A percentile compares a stretch with the other conserved stretches of the same genome.
phyloP scores from a whole-genome alignment of 1,140 invertebrate genomes.

The Conus ventricosus region DNA sequence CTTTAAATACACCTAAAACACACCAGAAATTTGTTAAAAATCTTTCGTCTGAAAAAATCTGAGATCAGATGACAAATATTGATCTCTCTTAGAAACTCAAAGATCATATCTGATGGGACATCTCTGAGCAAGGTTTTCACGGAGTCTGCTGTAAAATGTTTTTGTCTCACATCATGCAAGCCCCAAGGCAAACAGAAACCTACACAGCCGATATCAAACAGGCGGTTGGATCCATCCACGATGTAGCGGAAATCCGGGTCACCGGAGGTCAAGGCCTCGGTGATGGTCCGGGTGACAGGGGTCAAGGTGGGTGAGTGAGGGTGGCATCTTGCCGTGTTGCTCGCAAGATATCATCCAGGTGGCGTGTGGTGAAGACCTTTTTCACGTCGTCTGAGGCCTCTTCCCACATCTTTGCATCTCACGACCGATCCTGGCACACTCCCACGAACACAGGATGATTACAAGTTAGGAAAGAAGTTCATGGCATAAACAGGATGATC shows the following conservation, averaged over 20 bases:
- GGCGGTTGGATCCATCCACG: constrained; percentile 53
- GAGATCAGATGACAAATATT: no score
- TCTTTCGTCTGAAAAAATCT: no score
- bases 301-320: constrained; percentile 45
- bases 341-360: constrained; percentile 32
- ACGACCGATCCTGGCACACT: neutral
- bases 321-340: constrained; percentile 36
- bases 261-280: constrained; percentile 54
- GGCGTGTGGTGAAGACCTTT: constrained; percentile 40
- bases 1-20: no score
- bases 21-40: no score
- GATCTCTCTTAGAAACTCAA: no score
- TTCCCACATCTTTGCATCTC: neutral
- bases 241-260: constrained; percentile 58
- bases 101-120: no score
- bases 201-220: constrained; percentile 57
- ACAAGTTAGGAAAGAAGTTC: no score
- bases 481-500: no score
- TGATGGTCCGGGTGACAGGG: constrained; percentile 56
- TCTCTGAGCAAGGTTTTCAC: no score
- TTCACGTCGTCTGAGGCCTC: constrained; percentile 47
- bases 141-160: no score
- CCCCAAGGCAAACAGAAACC: constrained; percentile 21
- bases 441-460: no score
- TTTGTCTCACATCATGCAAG: neutral